A percentile compares a stretch with the other conserved stretches of the same genome.
These are phyloP conservation scores for Pongo abelii DNA, from an alignment of 2,113 vertebrate genomes.

Conservation along the genomic window DNA sequence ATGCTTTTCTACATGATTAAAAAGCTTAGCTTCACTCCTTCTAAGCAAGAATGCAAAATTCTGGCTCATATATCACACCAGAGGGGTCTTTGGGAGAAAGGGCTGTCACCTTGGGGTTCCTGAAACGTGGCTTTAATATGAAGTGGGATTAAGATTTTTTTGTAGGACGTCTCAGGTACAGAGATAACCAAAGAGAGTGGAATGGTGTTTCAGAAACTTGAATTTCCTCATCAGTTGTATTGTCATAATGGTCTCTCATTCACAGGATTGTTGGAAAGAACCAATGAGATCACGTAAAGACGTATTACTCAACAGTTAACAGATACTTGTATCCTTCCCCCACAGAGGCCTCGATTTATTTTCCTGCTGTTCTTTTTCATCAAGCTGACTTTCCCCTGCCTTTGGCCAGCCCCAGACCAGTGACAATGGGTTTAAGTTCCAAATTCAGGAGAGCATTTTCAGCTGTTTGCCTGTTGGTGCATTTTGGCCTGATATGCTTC, in stretches of 20 bases:
- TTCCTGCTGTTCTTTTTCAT: background rate
- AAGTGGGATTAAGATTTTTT: background rate
- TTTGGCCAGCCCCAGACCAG: background rate
- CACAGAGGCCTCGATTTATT: background rate
- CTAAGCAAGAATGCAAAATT: background rate
- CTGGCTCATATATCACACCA: background rate
- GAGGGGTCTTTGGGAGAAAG: background rate
- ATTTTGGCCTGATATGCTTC: background rate
- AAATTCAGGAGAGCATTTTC: background rate
- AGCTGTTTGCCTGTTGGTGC: background rate
- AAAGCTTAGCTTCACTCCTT: background rate
- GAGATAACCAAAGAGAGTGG: background rate
- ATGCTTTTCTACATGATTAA: background rate
- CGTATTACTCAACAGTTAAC: background rate
- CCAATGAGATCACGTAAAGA: background rate
- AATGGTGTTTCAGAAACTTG: background rate
- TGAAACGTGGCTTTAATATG: background rate
- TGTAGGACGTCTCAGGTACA: background rate
- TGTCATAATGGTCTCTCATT: background rate
- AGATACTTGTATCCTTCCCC: background rate
- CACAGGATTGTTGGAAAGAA: background rate
- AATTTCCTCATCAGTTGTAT: background rate
- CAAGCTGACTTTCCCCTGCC: background rate
- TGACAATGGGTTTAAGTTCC: background rate
- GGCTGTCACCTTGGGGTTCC: background rate